Base-by-base conservation (phyloP, 2,797 vertebrate species). In the Myotis pilosus region DNA sequence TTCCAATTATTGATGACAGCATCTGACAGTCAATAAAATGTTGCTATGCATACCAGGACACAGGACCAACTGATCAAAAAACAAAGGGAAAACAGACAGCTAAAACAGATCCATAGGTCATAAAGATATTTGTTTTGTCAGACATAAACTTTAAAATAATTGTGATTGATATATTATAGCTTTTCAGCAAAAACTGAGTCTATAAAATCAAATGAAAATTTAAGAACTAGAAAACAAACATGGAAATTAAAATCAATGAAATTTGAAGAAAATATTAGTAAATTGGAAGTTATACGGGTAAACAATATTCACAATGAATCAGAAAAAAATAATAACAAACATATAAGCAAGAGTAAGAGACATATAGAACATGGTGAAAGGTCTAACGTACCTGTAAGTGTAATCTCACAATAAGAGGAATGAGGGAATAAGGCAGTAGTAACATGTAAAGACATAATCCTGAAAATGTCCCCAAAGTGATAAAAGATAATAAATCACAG, bases 141-240 rank as follows among this genome's bases (percentile, higher is more conserved):
- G 41, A 89, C 1, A 68, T 3, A 80, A 79, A 74, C 55, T 95
- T 86, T 47, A 76, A 89, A 74, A 86, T 86, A 94, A 87, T 44
- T 41, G 22, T 81, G 38, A 68, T 51, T 81, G 36, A 36, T 68
- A 47, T 33, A 4, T 90, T 60, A 66, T 57, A 60, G 3, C 16
- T 75, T 66, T 66, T 87, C 20, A 57, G 8, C 3, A 68, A 68
- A 79, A 74, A 68, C 12, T 16, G 0, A 66, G 76, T 82, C 36
- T 75, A 55, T 44, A 53, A 51, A 49, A 38, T 79, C 38, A 71
- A 87, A 64, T 84, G 36, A 80, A 90, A 86, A n/a, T 57, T 49
- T 60, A 76, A 87, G 51, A 47, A 57, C 55, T 79, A 17, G 47
- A 86, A 81, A 94, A 91, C 30, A 74, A 80, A 87, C 19, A 57